Evolutionary conservation across 2,888 invertebrate species (phyloP).

Genomic region (Siphlonurus alternatus): DNA sequence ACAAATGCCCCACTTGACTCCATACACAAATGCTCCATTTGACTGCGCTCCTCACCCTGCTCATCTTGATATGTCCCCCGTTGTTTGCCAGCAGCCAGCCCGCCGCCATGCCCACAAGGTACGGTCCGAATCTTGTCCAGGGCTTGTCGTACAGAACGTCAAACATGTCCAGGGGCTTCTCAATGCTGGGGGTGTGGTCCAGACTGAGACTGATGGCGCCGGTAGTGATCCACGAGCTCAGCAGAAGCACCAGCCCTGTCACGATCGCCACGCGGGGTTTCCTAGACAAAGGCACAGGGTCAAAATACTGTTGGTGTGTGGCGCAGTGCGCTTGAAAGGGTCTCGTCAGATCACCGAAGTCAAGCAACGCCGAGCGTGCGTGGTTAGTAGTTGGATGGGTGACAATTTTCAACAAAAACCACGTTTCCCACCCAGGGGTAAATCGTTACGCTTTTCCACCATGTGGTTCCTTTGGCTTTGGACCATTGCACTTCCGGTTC

Average conservation of each 20-base stretch:
- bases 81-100: constrained; percentile 19
- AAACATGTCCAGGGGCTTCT: constrained; percentile 21
- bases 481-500: too few relatives aligned
- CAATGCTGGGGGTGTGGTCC: constrained; percentile 15
- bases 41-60: constrained; percentile 14
- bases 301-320: neutral
- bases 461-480: too few relatives aligned
- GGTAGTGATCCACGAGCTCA: constrained; percentile 58
- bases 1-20: too few relatives aligned
- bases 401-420: too few relatives aligned
- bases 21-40: too few relatives aligned
- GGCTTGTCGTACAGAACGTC: constrained; percentile 24
- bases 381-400: too few relatives aligned
- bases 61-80: constrained; percentile 11
- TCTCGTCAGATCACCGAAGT: too few relatives aligned
- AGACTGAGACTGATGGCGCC: constrained; percentile 46
- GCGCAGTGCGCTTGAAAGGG: too few relatives aligned
- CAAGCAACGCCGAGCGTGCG: too few relatives aligned
- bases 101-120: constrained; percentile 23
- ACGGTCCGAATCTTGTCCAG: constrained; percentile 26
- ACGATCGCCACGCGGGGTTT: constrained; percentile 37
- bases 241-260: constrained; percentile 38
- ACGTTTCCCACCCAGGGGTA: too few relatives aligned
- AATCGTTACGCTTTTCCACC: too few relatives aligned
- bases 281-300: constrained; percentile 5